Percentiles rank a stretch among this genome's conserved stretches.
These are phyloP conservation scores for Himalopsyche japonica DNA, from an alignment of 2,888 invertebrate genomes.

Conservation along the genomic window DNA sequence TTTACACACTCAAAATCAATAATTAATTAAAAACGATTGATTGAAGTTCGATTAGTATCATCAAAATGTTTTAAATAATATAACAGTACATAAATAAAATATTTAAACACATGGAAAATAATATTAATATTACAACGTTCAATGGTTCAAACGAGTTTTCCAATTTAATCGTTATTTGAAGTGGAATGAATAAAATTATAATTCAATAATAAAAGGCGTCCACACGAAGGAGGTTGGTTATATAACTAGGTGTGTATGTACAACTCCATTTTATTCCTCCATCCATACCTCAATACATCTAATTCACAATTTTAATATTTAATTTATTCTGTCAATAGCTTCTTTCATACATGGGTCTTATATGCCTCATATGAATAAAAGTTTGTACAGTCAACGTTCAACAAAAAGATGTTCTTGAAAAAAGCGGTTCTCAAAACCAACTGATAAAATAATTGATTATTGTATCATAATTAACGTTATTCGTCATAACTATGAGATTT, in stretches of 20 bases:
- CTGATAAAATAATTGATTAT: no score
- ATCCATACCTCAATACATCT: neutral
- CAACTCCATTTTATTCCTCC: neutral
- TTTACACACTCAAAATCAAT: no score
- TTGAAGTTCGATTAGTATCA: no score
- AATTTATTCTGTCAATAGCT: conserved; percentile 30
- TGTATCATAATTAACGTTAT: no score
- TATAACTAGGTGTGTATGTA: neutral
- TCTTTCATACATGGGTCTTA: conserved; percentile 17
- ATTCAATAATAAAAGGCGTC: neutral
- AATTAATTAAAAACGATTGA: no score
- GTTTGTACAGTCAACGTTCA: neutral
- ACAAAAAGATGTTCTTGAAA: neutral
- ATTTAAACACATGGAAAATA: no score
- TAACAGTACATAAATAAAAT: no score
- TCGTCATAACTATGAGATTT: no score
- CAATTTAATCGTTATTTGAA: neutral
- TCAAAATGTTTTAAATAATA: no score
- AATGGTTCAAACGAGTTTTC: no score
- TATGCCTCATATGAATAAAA: conserved; percentile 4
- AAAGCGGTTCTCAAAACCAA: neutral
- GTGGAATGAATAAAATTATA: neutral
- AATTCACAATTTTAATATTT: conserved; percentile 15
- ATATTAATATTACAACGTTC: no score
- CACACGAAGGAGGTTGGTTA: neutral